phyloP scores from a whole-genome alignment of 2,888 invertebrate genomes.

The Ceraclea dissimilis region DNA sequence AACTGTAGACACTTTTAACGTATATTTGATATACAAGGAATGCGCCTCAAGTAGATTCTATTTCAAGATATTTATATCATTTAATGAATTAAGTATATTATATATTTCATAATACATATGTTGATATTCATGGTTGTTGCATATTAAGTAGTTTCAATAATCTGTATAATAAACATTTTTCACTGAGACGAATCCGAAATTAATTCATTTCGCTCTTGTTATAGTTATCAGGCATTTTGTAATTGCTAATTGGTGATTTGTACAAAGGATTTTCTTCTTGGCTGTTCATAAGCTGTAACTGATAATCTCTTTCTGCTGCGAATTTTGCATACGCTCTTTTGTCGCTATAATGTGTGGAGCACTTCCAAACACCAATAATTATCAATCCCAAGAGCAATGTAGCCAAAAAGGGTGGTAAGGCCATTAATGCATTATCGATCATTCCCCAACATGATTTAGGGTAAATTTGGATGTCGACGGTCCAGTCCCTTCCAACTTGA shows the following conservation, averaged over 20 bases:
- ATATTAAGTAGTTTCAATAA: no score
- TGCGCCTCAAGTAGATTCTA: no score
- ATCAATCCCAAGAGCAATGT: slow-evolving; percentile 45
- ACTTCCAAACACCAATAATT: slow-evolving; percentile 38
- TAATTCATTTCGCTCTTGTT: no score
- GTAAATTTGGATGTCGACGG: slow-evolving; percentile 14
- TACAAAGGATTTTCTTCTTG: slow-evolving; percentile 52
- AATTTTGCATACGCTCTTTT: slow-evolving; percentile 49
- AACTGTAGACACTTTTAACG: no score
- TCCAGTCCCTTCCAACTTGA: slow-evolving; percentile 18
- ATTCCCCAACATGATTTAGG: slow-evolving; percentile 6
- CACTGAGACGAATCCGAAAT: no score
- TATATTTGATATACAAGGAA: no score
- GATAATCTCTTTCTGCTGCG: slow-evolving; percentile 39
- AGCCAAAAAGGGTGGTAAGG: slow-evolving; percentile 24
- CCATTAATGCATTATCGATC: not conserved
- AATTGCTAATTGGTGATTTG: slow-evolving; percentile 51
- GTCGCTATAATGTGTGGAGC: slow-evolving; percentile 42
- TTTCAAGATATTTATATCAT: no score
- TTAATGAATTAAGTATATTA: no score
- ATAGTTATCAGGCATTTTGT: slow-evolving; percentile 43
- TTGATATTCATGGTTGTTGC: no score
- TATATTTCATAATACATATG: no score
- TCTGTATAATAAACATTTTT: no score
- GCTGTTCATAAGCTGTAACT: slow-evolving; percentile 35